Evolutionary conservation across 2,113 vertebrate species (phyloP), one percentile per base, ranked within the genome.

Genomic region (Axis porcinus): DNA sequence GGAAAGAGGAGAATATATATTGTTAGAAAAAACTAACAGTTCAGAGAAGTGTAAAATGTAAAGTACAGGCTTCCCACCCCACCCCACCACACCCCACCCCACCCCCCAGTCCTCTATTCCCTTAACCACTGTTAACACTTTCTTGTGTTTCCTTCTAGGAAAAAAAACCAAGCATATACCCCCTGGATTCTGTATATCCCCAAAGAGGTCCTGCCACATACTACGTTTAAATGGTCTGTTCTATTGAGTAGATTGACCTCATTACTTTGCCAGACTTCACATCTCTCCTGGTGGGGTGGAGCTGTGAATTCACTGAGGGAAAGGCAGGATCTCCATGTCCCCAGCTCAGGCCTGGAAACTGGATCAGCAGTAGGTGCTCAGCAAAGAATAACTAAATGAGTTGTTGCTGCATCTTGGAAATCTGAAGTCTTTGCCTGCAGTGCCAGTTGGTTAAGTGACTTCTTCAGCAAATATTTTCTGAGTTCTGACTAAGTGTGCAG

Each of bases 371-470:
- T 28, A 55, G 58, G 50, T 74, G 30, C 33, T 21, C n/a, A 50
- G 47, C 15, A 40, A 79, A 87, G 40, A 87, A 16, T 19, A 85
- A 87, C 16, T 40, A n/a, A 92, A 84, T 25, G 67, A 86, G 28
- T 57, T 60, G 7, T 79, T 74, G 55, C 52, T 85, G 15, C n/a
- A 60, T 45, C 45, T 89, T 90, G 54, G 81, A 92, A 96, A 94
- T 78, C 25, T 60, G 60, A 36, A 90, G 25, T 27, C 83, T 95
- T 64, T n/a, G 47, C 21, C 58, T 93, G 52, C 36, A 83, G 54
- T 86, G 95, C 55, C 78, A 62, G 64, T 85, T 87, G 62, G 58
- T 60, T 94, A 62, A 93, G 14, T 81, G 95, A 97, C 76, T 95
- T 86, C 89, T 70, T 95, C 36, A 85, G 55, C 58, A 94, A 88